Evolutionary conservation across 2,797 vertebrate species (phyloP).

Genomic region (Rhinoraja longicauda): DNA sequence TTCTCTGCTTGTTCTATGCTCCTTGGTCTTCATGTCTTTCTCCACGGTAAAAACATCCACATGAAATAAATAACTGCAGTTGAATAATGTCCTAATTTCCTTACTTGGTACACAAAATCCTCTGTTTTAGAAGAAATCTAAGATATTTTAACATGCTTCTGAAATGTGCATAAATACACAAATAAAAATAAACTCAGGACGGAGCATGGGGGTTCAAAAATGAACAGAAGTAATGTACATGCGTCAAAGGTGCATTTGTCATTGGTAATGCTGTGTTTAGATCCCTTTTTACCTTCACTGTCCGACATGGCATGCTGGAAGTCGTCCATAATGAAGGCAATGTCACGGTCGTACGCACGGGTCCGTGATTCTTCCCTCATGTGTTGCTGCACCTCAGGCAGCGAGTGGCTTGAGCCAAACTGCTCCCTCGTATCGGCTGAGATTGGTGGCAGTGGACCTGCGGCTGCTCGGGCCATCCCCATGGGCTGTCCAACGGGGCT

Average conservation of each 20-base stretch:
- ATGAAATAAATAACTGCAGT: neutral
- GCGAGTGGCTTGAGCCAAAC: slow-evolving; percentile 96
- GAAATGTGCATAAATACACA: slow-evolving; percentile 50
- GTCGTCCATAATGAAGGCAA: slow-evolving; percentile 98
- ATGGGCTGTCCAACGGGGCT: slow-evolving; percentile 98
- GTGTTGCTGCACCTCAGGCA: slow-evolving; percentile 97
- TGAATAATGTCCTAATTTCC: neutral
- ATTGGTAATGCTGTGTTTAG: slow-evolving; percentile 64
- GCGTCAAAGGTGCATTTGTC: slow-evolving; percentile 73
- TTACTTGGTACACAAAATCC: neutral
- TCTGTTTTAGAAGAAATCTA: neutral
- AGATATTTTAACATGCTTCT: slow-evolving; percentile 3
- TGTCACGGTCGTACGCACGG: slow-evolving; percentile 91
- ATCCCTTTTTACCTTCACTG: slow-evolving; percentile 97
- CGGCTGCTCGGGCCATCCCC: slow-evolving; percentile 97
- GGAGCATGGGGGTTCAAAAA: slow-evolving; percentile 51
- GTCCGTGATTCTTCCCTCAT: slow-evolving; percentile 97
- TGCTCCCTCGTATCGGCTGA: slow-evolving; percentile 96
- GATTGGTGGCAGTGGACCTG: slow-evolving; percentile 94
- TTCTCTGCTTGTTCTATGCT: too few species aligned
- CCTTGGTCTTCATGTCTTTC: too few species aligned
- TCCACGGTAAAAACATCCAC: too few species aligned
- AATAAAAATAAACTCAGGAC: slow-evolving; percentile 57
- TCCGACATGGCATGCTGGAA: slow-evolving; percentile 99
- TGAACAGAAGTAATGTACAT: slow-evolving; percentile 67